phyloP scores from a whole-genome alignment of 2,888 invertebrate genomes.

The Cosmorhoe ocellata region DNA sequence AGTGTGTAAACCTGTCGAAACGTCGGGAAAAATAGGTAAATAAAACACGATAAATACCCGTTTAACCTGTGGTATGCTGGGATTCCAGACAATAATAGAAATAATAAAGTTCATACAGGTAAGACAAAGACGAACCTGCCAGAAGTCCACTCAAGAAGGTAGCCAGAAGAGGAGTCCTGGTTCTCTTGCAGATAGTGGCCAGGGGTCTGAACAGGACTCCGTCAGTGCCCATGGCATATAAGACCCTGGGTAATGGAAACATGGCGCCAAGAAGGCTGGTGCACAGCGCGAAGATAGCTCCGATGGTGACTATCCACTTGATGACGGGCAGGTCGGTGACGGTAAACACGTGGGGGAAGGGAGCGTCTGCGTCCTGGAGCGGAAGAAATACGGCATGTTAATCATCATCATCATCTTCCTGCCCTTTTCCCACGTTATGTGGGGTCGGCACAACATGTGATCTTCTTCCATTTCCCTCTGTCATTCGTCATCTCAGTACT shows the following conservation, averaged over 20 bases:
- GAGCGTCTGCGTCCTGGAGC: constrained; percentile 88
- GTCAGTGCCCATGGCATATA: constrained; percentile 95
- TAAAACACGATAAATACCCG: too few relatives aligned
- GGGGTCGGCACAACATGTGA: too few relatives aligned
- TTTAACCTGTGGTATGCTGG: too few relatives aligned
- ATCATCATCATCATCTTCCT: too few relatives aligned
- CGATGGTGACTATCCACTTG: constrained; percentile 94
- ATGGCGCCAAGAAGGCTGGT: constrained; percentile 94
- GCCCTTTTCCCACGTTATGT: too few relatives aligned
- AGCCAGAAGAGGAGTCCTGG: constrained; percentile 90
- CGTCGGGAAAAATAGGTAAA: too few relatives aligned
- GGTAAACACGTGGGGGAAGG: constrained; percentile 93
- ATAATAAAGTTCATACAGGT: too few relatives aligned
- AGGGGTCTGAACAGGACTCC: constrained; percentile 91
- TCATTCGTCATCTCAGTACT: too few relatives aligned
- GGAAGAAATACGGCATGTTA: not conserved
- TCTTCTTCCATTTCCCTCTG: too few relatives aligned
- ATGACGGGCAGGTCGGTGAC: constrained; percentile 88
- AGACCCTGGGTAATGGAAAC: constrained; percentile 93
- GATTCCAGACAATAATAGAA: too few relatives aligned
- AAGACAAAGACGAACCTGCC: constrained; percentile 76
- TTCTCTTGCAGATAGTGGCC: constrained; percentile 86
- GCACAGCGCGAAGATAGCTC: constrained; percentile 95
- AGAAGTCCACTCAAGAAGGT: constrained; percentile 89
- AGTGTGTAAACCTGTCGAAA: too few relatives aligned